phyloP scores from a whole-genome alignment of 1,140 invertebrate genomes.

The Eriosoma lanigerum region DNA sequence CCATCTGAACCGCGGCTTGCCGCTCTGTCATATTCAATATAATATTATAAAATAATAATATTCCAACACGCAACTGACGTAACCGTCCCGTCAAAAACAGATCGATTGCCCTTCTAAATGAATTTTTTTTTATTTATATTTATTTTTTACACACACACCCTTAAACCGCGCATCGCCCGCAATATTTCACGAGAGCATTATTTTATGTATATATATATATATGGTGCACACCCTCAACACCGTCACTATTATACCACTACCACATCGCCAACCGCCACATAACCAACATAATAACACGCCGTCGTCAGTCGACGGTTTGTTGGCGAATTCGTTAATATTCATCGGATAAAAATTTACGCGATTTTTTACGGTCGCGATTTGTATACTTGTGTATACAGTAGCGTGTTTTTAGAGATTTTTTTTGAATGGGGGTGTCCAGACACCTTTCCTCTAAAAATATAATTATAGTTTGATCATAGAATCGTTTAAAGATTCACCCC shows the following conservation, averaged over 20 bases:
- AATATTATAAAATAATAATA: constrained; percentile 15
- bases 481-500: too few species aligned
- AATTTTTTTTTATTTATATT: constrained; percentile 16
- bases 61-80: neutral
- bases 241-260: too few species aligned
- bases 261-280: neutral
- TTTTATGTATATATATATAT: neutral
- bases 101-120: neutral
- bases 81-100: constrained; percentile 15
- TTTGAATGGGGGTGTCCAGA: too few species aligned
- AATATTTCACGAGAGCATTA: neutral
- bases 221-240: neutral
- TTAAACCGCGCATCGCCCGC: neutral
- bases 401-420: too few species aligned
- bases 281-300: too few species aligned
- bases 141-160: neutral
- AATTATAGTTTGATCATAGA: too few species aligned
- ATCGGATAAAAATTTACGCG: too few species aligned
- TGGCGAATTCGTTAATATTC: too few species aligned
- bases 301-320: too few species aligned
- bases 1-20: neutral
- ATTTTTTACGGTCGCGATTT: too few species aligned
- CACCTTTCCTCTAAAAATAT: too few species aligned
- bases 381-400: too few species aligned
- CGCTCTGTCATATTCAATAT: neutral